A percentile compares a stretch with the other conserved stretches of the same genome.
Evolutionary conservation across 2,113 vertebrate genomes (phyloP).

Genomic region (Silurus glanis): DNA sequence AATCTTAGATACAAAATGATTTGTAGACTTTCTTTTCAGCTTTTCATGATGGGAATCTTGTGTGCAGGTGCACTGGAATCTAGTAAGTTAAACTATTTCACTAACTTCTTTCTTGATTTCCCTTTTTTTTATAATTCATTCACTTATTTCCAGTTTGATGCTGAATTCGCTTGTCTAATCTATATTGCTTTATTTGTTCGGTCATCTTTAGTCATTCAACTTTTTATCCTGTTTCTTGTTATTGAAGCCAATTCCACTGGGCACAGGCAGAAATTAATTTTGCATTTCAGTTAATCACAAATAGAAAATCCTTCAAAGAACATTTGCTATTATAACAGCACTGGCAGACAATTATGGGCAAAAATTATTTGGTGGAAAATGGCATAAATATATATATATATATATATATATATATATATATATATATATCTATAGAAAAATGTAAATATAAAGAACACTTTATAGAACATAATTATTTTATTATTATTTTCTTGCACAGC

Average conservation of each 20-base stretch:
- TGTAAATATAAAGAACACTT: no score
- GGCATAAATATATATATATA: no score
- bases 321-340: neutral
- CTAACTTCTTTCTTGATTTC: neutral
- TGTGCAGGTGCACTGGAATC: neutral
- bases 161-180: neutral
- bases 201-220: neutral
- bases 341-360: neutral
- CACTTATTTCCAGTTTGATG: neutral
- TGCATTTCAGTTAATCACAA: neutral
- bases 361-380: no score
- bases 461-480: neutral
- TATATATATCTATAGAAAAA: no score
- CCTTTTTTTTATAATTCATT: no score
- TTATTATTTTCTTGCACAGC: conserved; percentile 16
- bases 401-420: no score
- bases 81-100: conserved; percentile 14
- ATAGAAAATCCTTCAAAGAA: neutral
- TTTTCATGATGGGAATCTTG: conserved; percentile 31
- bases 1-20: conserved; percentile 33
- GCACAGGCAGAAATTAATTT: neutral
- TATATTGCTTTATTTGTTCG: neutral
- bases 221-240: neutral
- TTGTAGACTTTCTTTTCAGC: conserved; percentile 17
- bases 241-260: neutral